phyloP scores from a whole-genome alignment of 2,797 vertebrate species.

The Cottoperca gobio region DNA sequence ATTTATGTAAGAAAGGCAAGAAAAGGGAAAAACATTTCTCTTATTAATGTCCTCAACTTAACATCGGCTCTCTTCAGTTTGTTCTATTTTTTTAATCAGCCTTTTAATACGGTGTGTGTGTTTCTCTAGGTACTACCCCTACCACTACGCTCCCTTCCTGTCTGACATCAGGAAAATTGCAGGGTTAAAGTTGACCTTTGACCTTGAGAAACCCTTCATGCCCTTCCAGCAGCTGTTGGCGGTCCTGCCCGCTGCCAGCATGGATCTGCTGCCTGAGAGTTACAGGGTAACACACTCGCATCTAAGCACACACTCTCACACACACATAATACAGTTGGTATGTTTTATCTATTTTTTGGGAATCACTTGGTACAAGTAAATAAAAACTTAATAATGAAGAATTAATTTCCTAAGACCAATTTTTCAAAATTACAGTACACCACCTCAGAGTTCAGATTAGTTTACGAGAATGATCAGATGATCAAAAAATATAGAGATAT shows the following conservation, averaged over 20 bases:
- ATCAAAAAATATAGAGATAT: too few relatives aligned
- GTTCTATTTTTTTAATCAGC: background rate
- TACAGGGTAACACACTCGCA: slow-evolving; percentile 88
- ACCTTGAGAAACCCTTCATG: slow-evolving; percentile 94
- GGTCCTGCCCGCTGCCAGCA: slow-evolving; percentile 96
- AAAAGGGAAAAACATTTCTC: too few relatives aligned
- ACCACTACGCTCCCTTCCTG: slow-evolving; percentile 97
- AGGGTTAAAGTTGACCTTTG: slow-evolving; percentile 89
- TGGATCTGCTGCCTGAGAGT: slow-evolving; percentile 90
- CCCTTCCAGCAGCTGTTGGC: slow-evolving; percentile 97
- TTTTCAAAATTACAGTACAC: too few relatives aligned
- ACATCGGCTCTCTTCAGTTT: background rate
- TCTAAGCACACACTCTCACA: background rate
- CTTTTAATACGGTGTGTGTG: background rate
- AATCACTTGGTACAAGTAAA: background rate
- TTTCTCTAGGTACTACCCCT: slow-evolving; percentile 92
- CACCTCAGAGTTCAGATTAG: too few relatives aligned
- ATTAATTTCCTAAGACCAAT: too few relatives aligned
- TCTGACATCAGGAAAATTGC: slow-evolving; percentile 93
- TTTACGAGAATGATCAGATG: too few relatives aligned
- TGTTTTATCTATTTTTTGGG: background rate
- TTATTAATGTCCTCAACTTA: too few relatives aligned
- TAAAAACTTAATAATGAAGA: too few relatives aligned
- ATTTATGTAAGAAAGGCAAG: background rate
- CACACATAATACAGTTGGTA: background rate